Conservation (phyloP, 2,113 vertebrate genomes). For the Scortum barcoo region DNA sequence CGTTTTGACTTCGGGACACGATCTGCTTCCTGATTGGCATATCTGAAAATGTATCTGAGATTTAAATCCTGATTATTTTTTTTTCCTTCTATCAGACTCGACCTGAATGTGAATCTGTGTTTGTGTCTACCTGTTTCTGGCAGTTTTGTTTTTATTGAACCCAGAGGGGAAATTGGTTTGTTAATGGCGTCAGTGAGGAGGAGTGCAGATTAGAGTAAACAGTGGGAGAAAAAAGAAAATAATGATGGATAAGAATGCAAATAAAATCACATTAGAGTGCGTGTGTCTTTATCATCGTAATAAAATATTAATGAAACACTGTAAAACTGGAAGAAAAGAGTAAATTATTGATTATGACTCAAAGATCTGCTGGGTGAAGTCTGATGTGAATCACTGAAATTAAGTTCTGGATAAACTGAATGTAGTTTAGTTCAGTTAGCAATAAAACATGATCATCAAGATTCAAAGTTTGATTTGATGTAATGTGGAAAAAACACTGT, state of each 20-base stretch:
- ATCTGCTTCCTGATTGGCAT: conserved; percentile 20
- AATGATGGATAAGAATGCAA: conserved; percentile 54
- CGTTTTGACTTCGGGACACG: conserved; percentile 36
- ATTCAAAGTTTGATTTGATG: neutral
- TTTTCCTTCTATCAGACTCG: conserved; percentile 13
- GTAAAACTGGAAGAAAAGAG: conserved; percentile 37
- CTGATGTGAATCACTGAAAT: conserved; percentile 9
- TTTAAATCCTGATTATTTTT: conserved; percentile 27
- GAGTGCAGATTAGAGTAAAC: conserved; percentile 30
- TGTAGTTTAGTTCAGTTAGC: neutral
- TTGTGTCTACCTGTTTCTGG: conserved; percentile 1
- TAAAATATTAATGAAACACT: conserved; percentile 60
- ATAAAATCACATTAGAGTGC: conserved; percentile 40
- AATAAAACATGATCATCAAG: too few relatives aligned
- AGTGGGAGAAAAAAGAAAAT: neutral
- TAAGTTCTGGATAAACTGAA: conserved; percentile 20
- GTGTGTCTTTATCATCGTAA: conserved; percentile 34
- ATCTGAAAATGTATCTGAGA: conserved; percentile 32
- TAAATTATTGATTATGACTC: conserved; percentile 46
- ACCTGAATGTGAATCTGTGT: conserved; percentile 1
- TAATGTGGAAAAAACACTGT: neutral
- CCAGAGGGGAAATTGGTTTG: conserved; percentile 56
- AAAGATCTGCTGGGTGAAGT: conserved; percentile 28
- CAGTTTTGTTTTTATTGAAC: conserved; percentile 46
- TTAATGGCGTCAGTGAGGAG: conserved; percentile 56